Base-by-base conservation (phyloP, 2,113 vertebrate species). In the Chloebia gouldiae region DNA sequence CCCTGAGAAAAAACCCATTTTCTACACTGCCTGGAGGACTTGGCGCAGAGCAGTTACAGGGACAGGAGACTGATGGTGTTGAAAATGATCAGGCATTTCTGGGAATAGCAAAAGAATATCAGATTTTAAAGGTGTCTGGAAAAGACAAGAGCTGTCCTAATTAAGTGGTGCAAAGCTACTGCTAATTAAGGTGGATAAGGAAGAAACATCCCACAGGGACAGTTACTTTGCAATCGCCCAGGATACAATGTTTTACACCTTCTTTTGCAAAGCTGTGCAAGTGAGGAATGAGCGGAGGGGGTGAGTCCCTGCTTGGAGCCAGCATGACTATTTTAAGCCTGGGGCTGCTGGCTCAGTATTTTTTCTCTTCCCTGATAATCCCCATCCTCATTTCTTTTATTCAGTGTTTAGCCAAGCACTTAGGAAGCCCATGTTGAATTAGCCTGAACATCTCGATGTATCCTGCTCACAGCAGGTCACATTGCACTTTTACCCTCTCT, bases 1-100 rank as follows among this genome's bases (percentile, higher is more conserved):
- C 45, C 53, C 39, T 68, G 69, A 81, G 53, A 25, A 86, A 37
- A 87, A 56, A 37, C 10, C 5, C 10, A 21, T 87, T 69, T 94
- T 65, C 73, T 59, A 22, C 59, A 25, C 11, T 56, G 73, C 45
- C 39, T 35, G 21, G 39, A 20, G 20, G 15, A 51, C n/a, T 54
- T 0, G 1, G 25, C 0, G 0, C 24, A 33, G 59, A 37, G 37
- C 75, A 65, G 37, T 51, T n/a, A 13, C 0, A 2, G 63, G 68
- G 31, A 25, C 23, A 40, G 35, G 35, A 85, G 44, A 16, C 17
- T 39, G 64, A 35, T 39, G 21, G 47, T 50, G 10, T 45, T 63
- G 54, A 70, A 88, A 82, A 61, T 30, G 10, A 53, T 57, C 63
- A 80, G 78, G 56, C 3, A 11, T 70, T 90, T 93, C 63, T 44